Conservation (phyloP, 2,888 invertebrate genomes). For the Archips xylosteana region DNA sequence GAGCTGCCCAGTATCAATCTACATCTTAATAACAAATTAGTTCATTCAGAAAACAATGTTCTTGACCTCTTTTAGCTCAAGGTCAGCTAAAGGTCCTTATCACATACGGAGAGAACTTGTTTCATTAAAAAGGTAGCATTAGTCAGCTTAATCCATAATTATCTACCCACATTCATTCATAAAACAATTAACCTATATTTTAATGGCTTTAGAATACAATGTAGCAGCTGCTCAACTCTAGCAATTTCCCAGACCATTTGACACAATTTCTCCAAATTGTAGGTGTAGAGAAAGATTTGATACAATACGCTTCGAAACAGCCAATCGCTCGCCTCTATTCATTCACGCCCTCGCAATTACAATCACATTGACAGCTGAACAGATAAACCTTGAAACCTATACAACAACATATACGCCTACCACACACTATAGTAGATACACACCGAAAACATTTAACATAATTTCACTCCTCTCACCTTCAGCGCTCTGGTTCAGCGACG, state of each 20-base stretch:
- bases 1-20: slow-evolving; percentile 10
- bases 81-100: slow-evolving; percentile 19
- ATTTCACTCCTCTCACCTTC: slow-evolving; percentile 69
- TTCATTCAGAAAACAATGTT: slow-evolving; percentile 18
- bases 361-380: slow-evolving; percentile 63
- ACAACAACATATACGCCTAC: slow-evolving; percentile 52
- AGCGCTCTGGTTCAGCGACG: slow-evolving; percentile 76
- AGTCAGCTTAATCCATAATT: slow-evolving; percentile 16
- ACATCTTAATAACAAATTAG: slow-evolving; percentile 19
- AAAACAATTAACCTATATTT: slow-evolving; percentile 20
- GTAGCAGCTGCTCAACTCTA: slow-evolving; percentile 17
- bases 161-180: slow-evolving; percentile 34
- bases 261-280: slow-evolving; percentile 24
- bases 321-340: slow-evolving; percentile 52
- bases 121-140: slow-evolving; percentile 10
- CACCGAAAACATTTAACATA: slow-evolving; percentile 48
- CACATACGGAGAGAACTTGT: slow-evolving; percentile 23
- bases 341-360: slow-evolving; percentile 66
- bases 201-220: slow-evolving; percentile 25
- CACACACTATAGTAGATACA: slow-evolving; percentile 39
- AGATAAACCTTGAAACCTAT: slow-evolving; percentile 75
- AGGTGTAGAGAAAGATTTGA: slow-evolving; percentile 25
- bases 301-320: slow-evolving; percentile 14
- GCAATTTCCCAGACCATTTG: slow-evolving; percentile 35
- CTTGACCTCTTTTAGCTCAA: slow-evolving; percentile 31